Percentiles rank a stretch among this genome's conserved stretches.
phyloP scores from a whole-genome alignment of 2,113 vertebrate genomes.

The Perca schrenkii region DNA sequence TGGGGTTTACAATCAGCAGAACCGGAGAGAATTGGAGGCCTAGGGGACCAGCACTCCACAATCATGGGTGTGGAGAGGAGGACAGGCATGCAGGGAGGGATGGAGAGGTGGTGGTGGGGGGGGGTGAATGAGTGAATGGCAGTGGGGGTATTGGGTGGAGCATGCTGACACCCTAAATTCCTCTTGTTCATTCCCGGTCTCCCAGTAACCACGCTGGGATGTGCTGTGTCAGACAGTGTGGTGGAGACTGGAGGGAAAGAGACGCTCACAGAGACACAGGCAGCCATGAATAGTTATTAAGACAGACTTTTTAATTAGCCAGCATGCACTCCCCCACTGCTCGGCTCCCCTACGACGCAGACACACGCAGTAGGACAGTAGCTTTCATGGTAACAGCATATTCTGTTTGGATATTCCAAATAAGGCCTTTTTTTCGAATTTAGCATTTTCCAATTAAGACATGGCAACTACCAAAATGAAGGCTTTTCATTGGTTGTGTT shows the following conservation, averaged over 20 bases:
- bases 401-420: too few relatives aligned
- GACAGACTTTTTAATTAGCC: slow-evolving; percentile 73
- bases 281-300: slow-evolving; percentile 58
- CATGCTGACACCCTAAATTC: slow-evolving; percentile 69
- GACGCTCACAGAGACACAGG: slow-evolving; percentile 19
- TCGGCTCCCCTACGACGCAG: slow-evolving; percentile 8
- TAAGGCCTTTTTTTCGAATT: too few relatives aligned
- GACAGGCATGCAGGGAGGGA: slow-evolving; percentile 27
- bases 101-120: background rate
- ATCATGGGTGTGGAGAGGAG: slow-evolving; percentile 56
- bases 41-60: slow-evolving; percentile 56
- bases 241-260: slow-evolving; percentile 15
- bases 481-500: too few relatives aligned
- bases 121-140: slow-evolving; percentile 33
- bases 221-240: slow-evolving; percentile 63
- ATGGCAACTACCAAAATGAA: too few relatives aligned
- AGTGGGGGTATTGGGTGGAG: slow-evolving; percentile 48
- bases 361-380: background rate
- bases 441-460: too few relatives aligned
- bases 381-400: too few relatives aligned
- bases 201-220: slow-evolving; percentile 66
- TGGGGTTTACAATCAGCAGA: slow-evolving; percentile 76
- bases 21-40: slow-evolving; percentile 65
- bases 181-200: slow-evolving; percentile 55
- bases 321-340: slow-evolving; percentile 18